These are phyloP conservation scores for Colistium nudipinnis DNA, from an alignment of 2,113 vertebrate genomes.

Conservation along the genomic window DNA sequence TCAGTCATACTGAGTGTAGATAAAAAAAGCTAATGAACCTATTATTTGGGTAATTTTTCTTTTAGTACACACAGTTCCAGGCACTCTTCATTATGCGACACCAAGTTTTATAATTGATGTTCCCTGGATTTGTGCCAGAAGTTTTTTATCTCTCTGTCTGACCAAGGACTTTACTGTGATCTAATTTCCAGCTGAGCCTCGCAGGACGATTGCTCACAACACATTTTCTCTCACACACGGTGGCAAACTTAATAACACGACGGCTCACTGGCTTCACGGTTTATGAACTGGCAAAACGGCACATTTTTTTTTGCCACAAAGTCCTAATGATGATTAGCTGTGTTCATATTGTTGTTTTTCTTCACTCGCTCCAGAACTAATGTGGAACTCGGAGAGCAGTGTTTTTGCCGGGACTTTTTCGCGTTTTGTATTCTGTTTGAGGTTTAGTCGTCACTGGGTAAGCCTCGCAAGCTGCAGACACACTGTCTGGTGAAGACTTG, in stretches of 20 bases:
- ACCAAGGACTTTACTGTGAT: slow-evolving; percentile 44
- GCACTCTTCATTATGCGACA: slow-evolving; percentile 23
- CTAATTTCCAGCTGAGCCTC: slow-evolving; percentile 54
- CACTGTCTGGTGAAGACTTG: slow-evolving; percentile 20
- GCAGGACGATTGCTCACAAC: slow-evolving; percentile 37
- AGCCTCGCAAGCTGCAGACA: slow-evolving; percentile 24
- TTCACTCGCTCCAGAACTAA: background rate
- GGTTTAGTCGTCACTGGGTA: slow-evolving; percentile 28
- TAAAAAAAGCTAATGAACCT: slow-evolving; percentile 22
- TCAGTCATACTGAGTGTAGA: slow-evolving; percentile 1
- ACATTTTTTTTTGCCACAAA: slow-evolving; percentile 50
- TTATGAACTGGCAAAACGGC: slow-evolving; percentile 55
- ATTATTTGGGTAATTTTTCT: slow-evolving; percentile 11
- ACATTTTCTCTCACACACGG: slow-evolving; percentile 51
- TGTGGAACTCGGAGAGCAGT: background rate
- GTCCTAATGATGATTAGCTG: slow-evolving; percentile 43
- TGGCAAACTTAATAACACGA: slow-evolving; percentile 49
- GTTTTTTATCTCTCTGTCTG: slow-evolving; percentile 39
- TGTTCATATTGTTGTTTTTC: slow-evolving; percentile 7
- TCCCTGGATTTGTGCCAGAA: slow-evolving; percentile 42
- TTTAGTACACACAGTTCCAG: slow-evolving; percentile 14
- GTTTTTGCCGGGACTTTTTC: background rate
- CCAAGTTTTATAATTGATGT: slow-evolving; percentile 42
- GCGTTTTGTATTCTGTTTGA: slow-evolving; percentile 25
- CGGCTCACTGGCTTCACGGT: slow-evolving; percentile 49